Conservation (phyloP, 2,888 invertebrate species). For the Selenia dentaria region DNA sequence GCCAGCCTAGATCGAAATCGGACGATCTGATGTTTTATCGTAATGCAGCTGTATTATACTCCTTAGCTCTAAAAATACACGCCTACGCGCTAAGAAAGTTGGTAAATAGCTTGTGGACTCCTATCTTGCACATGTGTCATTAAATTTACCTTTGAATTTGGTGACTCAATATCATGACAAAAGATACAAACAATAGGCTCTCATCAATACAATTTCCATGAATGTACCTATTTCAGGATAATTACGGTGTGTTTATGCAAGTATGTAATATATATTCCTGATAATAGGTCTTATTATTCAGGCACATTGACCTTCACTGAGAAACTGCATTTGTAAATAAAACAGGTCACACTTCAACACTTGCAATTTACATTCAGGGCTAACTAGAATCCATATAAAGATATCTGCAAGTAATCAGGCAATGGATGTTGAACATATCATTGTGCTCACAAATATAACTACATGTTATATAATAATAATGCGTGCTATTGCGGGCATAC, state of each 20-base stretch:
- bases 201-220: too few species aligned
- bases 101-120: conserved; percentile 32
- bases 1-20: conserved; percentile 52
- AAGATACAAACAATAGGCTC: neutral
- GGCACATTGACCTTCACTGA: conserved; percentile 52
- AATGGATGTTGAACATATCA: conserved; percentile 2
- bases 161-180: conserved; percentile 14
- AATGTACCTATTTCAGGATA: too few species aligned
- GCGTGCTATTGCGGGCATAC: too few species aligned
- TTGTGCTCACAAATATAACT: too few species aligned
- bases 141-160: conserved; percentile 14
- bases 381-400: conserved; percentile 59
- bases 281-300: too few species aligned
- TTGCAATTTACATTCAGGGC: conserved; percentile 59
- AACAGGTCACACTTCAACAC: conserved; percentile 41
- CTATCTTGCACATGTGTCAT: conserved; percentile 28
- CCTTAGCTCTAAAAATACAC: conserved; percentile 45
- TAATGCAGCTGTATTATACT: too few species aligned
- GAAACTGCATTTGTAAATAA: conserved; percentile 28
- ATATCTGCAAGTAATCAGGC: conserved; percentile 18
- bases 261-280: too few species aligned
- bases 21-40: too few species aligned
- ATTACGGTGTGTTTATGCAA: too few species aligned
- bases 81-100: conserved; percentile 57
- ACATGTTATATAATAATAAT: too few species aligned